These are phyloP conservation scores for Coregonus ussuriensis DNA, from an alignment of 2,797 vertebrate genomes.

Conservation along the genomic window DNA sequence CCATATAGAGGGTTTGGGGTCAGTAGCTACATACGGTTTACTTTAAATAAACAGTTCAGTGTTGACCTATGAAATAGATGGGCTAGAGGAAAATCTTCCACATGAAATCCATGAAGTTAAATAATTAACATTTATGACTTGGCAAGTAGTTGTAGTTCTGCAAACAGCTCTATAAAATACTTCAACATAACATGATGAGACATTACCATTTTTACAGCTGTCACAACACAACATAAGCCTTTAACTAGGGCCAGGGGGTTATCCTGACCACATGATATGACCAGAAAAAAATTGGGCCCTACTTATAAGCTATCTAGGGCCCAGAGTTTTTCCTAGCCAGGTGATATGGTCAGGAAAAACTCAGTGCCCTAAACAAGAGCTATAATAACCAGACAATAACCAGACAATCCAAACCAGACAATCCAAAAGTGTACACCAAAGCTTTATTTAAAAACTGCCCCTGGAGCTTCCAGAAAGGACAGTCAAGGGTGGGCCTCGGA, in stretches of 20 bases:
- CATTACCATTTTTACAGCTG: not conserved
- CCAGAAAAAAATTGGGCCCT: not conserved
- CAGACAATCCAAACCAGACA: too few species aligned
- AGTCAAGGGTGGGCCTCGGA: slow-evolving; percentile 12
- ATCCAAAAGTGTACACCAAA: not conserved
- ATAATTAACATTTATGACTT: slow-evolving; percentile 6
- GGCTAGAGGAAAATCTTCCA: not conserved
- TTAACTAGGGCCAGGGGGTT: not conserved
- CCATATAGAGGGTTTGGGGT: too few species aligned
- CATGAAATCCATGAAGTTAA: not conserved
- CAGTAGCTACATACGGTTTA: not conserved
- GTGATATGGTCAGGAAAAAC: not conserved
- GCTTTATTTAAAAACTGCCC: not conserved
- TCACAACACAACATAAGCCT: not conserved
- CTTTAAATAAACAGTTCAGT: not conserved
- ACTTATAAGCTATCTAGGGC: not conserved
- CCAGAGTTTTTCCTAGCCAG: not conserved
- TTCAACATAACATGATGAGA: not conserved
- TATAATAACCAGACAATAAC: too few species aligned
- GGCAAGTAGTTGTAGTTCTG: not conserved
- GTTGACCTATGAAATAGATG: not conserved
- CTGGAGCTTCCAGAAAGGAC: slow-evolving; percentile 7
- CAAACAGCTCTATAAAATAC: not conserved
- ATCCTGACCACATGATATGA: not conserved
- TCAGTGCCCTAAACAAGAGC: not conserved